Conservation (phyloP, 2,797 vertebrate genomes). For the Periparus ater region DNA sequence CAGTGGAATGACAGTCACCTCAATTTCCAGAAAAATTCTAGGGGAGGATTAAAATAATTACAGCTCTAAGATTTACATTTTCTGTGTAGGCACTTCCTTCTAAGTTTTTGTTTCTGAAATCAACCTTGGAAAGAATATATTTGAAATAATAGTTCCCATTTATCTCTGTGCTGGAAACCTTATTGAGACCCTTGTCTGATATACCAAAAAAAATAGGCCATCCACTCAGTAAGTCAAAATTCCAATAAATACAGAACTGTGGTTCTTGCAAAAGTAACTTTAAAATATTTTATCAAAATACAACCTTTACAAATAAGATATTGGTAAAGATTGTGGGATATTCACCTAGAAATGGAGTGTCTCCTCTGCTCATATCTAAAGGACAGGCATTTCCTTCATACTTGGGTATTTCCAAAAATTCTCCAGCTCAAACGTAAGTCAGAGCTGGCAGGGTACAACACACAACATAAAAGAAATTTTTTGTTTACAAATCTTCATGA, state of each 20-base stretch:
- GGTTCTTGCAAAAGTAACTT: not conserved
- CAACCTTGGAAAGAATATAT: not conserved
- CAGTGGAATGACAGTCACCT: not conserved
- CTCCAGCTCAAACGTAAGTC: not conserved
- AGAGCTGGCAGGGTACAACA: not conserved
- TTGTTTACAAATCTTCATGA: not conserved
- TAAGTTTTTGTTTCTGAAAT: not conserved
- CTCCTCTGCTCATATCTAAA: not conserved
- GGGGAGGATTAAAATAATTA: not conserved
- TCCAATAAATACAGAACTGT: not conserved
- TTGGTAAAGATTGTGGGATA: not conserved
- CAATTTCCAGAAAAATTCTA: not conserved
- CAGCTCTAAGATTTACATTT: not conserved
- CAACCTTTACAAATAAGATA: not conserved
- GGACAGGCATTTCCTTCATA: not conserved
- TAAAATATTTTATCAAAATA: not conserved
- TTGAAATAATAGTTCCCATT: not conserved
- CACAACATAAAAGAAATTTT: not conserved
- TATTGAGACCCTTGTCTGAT: not conserved
- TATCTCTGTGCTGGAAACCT: not conserved
- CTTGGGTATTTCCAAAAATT: not conserved
- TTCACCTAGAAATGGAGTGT: not conserved
- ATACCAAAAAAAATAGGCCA: not conserved
- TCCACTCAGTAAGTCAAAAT: not conserved
- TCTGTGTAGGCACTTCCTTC: not conserved